Evolutionary conservation across 2,888 invertebrate species (phyloP).

Genomic region (Clunio marinus): DNA sequence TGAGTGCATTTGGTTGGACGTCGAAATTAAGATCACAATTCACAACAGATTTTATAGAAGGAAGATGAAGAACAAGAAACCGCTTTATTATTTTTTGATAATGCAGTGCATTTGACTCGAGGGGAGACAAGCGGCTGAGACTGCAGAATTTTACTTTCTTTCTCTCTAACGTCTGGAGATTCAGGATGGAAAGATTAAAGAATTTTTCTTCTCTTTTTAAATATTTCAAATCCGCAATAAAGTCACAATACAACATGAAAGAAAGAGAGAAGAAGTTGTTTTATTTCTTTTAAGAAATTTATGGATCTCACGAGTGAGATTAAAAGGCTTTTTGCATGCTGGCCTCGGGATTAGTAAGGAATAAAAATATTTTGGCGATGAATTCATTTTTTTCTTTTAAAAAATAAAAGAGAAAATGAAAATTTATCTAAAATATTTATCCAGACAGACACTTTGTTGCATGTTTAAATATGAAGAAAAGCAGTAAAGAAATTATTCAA

Average conservation of each 20-base stretch:
- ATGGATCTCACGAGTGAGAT: slow-evolving; percentile 14
- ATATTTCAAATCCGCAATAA: neutral
- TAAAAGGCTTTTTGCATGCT: neutral
- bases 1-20: slow-evolving; percentile 2
- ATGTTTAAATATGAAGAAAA: no score
- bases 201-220: slow-evolving; percentile 18
- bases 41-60: neutral
- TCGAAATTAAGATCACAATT: slow-evolving; percentile 28
- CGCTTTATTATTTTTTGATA: slow-evolving; percentile 9
- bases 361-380: neutral
- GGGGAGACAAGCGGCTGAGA: neutral
- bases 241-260: no score
- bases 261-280: neutral
- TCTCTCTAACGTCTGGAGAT: slow-evolving; percentile 27
- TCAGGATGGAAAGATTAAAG: slow-evolving; percentile 27
- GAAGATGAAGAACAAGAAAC: slow-evolving; percentile 6
- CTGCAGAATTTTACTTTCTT: no score
- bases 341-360: neutral
- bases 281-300: slow-evolving; percentile 33
- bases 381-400: neutral
- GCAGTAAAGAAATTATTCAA: neutral
- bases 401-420: no score
- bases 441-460: slow-evolving; percentile 1
- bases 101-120: no score
- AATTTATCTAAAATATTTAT: neutral